phyloP scores from a whole-genome alignment of 2,888 invertebrate genomes.

The Dynastes hyllus region DNA sequence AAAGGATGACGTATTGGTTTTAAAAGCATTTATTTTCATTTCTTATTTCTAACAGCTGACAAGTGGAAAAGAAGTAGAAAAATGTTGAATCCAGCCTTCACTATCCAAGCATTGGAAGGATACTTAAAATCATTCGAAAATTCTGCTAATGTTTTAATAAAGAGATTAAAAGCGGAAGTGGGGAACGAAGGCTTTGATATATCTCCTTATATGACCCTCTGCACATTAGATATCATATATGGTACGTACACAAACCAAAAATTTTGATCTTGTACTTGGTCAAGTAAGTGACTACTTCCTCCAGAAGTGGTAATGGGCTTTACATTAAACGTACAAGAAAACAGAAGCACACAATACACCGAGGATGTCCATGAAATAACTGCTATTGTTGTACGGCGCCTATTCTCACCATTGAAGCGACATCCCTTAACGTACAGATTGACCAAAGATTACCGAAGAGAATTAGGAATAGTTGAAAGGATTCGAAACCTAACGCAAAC shows the following conservation, averaged over 20 bases:
- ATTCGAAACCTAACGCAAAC: conserved; percentile 74
- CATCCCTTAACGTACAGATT: conserved; percentile 73
- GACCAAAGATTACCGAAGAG: conserved; percentile 75
- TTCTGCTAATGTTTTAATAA: conserved; percentile 74
- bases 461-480: conserved; percentile 70
- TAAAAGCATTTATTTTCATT: no score
- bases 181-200: conserved; percentile 73
- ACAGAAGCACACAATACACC: conserved; percentile 82
- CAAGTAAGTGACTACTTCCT: no score
- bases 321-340: conserved; percentile 80
- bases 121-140: conserved; percentile 80
- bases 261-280: no score
- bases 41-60: conserved; percentile 61
- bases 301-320: no score
- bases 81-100: conserved; percentile 83
- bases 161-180: conserved; percentile 70
- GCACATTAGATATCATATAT: conserved; percentile 76
- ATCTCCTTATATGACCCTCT: conserved; percentile 75
- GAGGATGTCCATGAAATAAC: conserved; percentile 77
- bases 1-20: background rate
- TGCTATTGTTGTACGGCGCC: conserved; percentile 61
- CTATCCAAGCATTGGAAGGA: conserved; percentile 82
- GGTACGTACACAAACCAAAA: conserved; percentile 67
- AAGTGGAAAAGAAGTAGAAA: conserved; percentile 80
- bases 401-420: conserved; percentile 71